Base-by-base conservation (phyloP, 1,140 invertebrate genomes). In the Ceratina japonica region DNA sequence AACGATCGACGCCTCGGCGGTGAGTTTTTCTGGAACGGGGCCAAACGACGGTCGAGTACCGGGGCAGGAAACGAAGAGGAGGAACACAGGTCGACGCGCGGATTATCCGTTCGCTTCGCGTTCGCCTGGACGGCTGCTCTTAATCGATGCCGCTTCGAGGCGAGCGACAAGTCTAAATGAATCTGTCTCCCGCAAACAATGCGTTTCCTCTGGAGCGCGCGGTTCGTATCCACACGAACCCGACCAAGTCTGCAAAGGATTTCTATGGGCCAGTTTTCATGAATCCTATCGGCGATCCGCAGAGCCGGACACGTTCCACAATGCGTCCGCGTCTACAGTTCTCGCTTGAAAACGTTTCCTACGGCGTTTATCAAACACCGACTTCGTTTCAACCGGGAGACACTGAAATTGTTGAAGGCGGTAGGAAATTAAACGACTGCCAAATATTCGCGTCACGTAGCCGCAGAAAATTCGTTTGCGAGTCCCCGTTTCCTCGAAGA, bases 161-260 rank as follows among this genome's bases (percentile, higher is more conserved):
- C 71, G 65, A 81, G 70, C 83, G 87, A 86, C 85, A 84, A 83
- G 82, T 89, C 85, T 87, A 87, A 89, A 89, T 88, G 89, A 90
- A 90, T 90, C 83, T 88, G 89, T 89, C 89, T 77, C 61, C 66
- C 58, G 51, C 87, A 87, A 87, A 89, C 87, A 89, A 89, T 87
- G 65, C 69, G 66, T 62, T 76, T 72, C 66, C 61, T 64, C 69
- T 59, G 37, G 37, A 44, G 37, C 37, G 54, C 13, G 54, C 24
- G 27, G 3, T 20, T 13, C 54, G 69, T 54, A 31, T 70, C 49
- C 49, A 15, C 78, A 58, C 79, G 68, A 75, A 59, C 37, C n/a
- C 58, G 13, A 13, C 31, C 51, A 31, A 64, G 74, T 83, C 69
- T 80, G 86, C 64, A 18, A 56, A 65, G 77, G 82, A 88, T 87